Evolutionary conservation across 2,113 vertebrate species (phyloP), one percentile per base, ranked within the genome.

Genomic region (Cebidichthys violaceus): DNA sequence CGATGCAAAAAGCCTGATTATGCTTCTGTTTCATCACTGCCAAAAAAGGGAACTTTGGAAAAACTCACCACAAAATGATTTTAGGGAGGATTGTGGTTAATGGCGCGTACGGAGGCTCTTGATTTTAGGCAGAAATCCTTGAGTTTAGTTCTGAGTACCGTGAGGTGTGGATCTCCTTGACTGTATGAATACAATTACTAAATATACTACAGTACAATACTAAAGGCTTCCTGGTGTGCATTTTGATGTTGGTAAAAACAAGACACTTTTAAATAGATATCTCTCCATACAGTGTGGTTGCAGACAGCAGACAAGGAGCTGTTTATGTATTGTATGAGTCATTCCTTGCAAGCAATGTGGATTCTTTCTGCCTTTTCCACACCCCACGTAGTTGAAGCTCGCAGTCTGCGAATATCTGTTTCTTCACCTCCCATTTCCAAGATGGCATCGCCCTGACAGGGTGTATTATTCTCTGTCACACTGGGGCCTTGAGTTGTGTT

Each of bases 1-100:
- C 79, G 77, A 84, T 50, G 72, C 79, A 80, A 66, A 90, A 81
- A 52, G 57, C 65, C 78, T 64, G 83, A 85, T 81, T 86, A 47
- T 70, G 74, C 79, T 67, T 71, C 76, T 57, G 75, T 84, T 88
- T 84, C 50, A 70, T 90, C 64, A 27, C 70, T 66, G 70, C 65
- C 73, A 82, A 76, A 77, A 69, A 57, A 75, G 41, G 78, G 74
- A 62, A 74, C 84, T 54, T 65, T 77, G 78, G 61, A 89, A 86
- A 72, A 87, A 66, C n/a, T 70, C 59, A 41, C 77, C 83, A 37
- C 81, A 62, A 47, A 87, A 66, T 77, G n/a, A 83, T 81, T 83
- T 89, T n/a, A 81, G 54, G 65, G 59, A 61, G 43, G 61, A 60
- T 67, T 86, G 76, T 50, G 85, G 84, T 90, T 82, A 61, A 83